Percentiles rank a stretch among this genome's conserved stretches.
phyloP scores from a whole-genome alignment of 2,888 invertebrate genomes.

The Apomyelois bistriatella region DNA sequence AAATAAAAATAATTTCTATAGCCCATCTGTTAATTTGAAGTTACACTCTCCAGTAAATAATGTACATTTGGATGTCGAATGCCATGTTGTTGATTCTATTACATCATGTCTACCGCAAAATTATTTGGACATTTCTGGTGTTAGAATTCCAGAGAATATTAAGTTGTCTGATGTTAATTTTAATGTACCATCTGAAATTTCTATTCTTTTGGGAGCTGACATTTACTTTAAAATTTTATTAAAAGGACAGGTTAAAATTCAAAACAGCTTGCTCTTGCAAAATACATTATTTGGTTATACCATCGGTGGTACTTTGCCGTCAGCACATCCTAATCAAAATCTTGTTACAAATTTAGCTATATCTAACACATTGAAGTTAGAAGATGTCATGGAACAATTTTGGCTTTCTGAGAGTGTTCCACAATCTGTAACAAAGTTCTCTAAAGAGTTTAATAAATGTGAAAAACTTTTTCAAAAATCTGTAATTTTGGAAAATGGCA shows the following conservation, averaged over 20 bases:
- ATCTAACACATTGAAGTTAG: too few species aligned
- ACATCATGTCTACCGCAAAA: conserved; percentile 2
- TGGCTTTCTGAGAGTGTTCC: too few species aligned
- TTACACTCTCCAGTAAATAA: not conserved
- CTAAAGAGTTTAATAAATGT: too few species aligned
- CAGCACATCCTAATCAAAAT: too few species aligned
- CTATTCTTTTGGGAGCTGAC: conserved; percentile 20
- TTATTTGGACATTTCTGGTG: not conserved
- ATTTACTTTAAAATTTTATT: conserved; percentile 19
- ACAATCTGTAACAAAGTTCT: too few species aligned
- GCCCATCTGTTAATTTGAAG: too few species aligned
- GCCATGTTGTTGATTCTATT: not conserved
- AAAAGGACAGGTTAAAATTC: too few species aligned
- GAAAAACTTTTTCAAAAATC: not conserved
- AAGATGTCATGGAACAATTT: too few species aligned
- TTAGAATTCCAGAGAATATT: too few species aligned
- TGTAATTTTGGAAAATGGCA: not conserved
- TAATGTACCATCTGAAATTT: conserved; percentile 17
- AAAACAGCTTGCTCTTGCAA: not conserved
- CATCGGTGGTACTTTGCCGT: not conserved
- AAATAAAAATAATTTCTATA: not conserved
- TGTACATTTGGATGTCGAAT: conserved; percentile 10
- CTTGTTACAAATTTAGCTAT: too few species aligned
- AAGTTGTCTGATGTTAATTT: not conserved
- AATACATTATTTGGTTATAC: not conserved